Evolutionary conservation across 1,140 invertebrate genomes (phyloP).

Genomic region (Drosophila santomea): DNA sequence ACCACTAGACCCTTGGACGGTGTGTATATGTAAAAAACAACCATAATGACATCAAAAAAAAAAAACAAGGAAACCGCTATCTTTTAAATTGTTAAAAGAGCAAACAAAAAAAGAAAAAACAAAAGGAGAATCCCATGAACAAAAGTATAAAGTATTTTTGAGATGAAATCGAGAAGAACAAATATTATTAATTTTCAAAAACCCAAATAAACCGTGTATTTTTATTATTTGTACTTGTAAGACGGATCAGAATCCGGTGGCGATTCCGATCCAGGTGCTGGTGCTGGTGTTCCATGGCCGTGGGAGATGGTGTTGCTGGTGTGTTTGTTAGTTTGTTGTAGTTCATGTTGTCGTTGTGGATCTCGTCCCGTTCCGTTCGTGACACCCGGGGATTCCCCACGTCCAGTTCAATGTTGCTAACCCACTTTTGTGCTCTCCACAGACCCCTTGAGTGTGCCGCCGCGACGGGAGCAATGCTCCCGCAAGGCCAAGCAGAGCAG

Average conservation of each 20-base stretch:
- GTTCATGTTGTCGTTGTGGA: slow-evolving; percentile 43
- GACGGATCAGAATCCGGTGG: slow-evolving; percentile 11
- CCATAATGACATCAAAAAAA: slow-evolving; percentile 42
- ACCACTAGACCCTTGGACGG: slow-evolving; percentile 56
- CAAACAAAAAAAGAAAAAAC: slow-evolving; percentile 45
- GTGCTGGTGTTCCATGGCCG: slow-evolving; percentile 20
- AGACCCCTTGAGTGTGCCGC: slow-evolving; percentile 86
- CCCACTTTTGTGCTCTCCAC: slow-evolving; percentile 77
- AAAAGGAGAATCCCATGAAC: slow-evolving; percentile 51
- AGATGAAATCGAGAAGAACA: slow-evolving; percentile 80
- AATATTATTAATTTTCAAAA: slow-evolving; percentile 83
- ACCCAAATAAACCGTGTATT: slow-evolving; percentile 76
- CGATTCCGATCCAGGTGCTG: slow-evolving; percentile 30
- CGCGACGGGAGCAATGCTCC: slow-evolving; percentile 87
- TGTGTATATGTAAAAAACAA: slow-evolving; percentile 78
- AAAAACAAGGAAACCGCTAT: slow-evolving; percentile 55
- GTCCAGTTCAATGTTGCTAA: slow-evolving; percentile 63
- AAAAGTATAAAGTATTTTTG: slow-evolving; percentile 80
- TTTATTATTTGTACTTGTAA: slow-evolving; percentile 74
- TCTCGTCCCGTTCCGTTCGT: slow-evolving; percentile 14
- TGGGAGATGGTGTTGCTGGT: slow-evolving; percentile 32
- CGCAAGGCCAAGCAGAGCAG: slow-evolving; percentile 88
- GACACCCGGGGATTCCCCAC: slow-evolving; percentile 4
- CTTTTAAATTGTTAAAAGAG: slow-evolving; percentile 80
- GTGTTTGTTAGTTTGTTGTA: slow-evolving; percentile 31